Percentiles rank a stretch among this genome's conserved stretches.
phyloP scores from a whole-genome alignment of 1,140 invertebrate genomes.

The Zaprionus vittiger region DNA sequence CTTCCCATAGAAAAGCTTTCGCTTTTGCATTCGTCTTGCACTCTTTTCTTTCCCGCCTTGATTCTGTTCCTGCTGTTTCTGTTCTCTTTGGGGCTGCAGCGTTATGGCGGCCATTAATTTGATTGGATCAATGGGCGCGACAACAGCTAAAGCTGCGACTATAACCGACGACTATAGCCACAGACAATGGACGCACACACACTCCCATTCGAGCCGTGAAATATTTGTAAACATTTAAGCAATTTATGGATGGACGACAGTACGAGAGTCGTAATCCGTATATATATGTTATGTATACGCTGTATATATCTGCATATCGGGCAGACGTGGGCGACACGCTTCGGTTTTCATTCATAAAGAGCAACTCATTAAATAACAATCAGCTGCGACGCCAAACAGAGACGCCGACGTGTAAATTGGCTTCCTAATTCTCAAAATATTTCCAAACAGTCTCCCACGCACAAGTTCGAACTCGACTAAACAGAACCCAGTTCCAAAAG shows the following conservation, averaged over 20 bases:
- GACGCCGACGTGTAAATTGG: constrained; percentile 76
- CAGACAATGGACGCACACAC: constrained; percentile 23
- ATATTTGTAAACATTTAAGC: constrained; percentile 81
- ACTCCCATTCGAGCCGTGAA: constrained; percentile 58
- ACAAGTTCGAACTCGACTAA: background rate
- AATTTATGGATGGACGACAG: constrained; percentile 60
- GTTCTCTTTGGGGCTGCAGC: constrained; percentile 46
- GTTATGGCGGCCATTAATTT: constrained; percentile 76
- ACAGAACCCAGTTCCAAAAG: constrained; percentile 33
- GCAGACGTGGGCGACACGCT: constrained; percentile 39
- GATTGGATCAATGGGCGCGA: constrained; percentile 77
- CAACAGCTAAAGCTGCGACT: constrained; percentile 57
- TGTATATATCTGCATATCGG: constrained; percentile 33
- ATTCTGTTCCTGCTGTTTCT: constrained; percentile 30
- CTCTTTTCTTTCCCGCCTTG: constrained; percentile 5
- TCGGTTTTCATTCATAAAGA: constrained; percentile 72
- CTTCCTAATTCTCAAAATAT: constrained; percentile 56
- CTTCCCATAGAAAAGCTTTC: constrained; percentile 63
- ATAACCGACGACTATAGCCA: constrained; percentile 23
- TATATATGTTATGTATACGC: constrained; percentile 20
- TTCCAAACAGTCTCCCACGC: constrained; percentile 53
- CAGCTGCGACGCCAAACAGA: constrained; percentile 73
- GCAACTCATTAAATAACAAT: constrained; percentile 79
- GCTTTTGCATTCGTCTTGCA: constrained; percentile 24
- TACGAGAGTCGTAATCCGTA: constrained; percentile 28